Evolutionary conservation across 92 coral and sea anemone species (phyloP), one percentile per base, ranked within the genome.

Genomic region (Phenganax stokvisi): DNA sequence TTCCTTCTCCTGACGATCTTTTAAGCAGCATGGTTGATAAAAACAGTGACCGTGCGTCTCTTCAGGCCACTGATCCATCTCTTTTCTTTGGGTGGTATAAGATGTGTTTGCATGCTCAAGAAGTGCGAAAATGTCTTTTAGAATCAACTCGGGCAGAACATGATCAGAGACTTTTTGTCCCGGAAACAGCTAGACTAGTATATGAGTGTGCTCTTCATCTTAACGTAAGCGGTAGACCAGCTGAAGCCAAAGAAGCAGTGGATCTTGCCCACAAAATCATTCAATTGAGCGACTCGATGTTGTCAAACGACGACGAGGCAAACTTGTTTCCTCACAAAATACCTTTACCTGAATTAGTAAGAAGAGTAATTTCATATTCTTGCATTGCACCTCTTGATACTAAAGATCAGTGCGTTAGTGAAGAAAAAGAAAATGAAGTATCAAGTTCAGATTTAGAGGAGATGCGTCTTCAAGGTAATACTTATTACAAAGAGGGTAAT

Each of bases 191-290:
- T 31, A 68, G 76, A 16, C 16, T 83, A 20, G 17, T 83, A 0
- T 83, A 83, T 8, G 85, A 83, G 62, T 73, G 77, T 72, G 85
- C 85, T 11, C 54, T 83, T 8, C n/a, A 83, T 31, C 62, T 83
- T 11, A 51, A 75, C 51, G 86, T 44, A 0, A 53, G 56, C 58
- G 58, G 62, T 56, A 79, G 71, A 37, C 83, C 54, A 12, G 72
- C 67, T 15, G 78, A 84, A 70, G 87, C 87, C 13, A 84, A 68
- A 57, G 71, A 68, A 25, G 15, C 83, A 0, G 61, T 56, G 12
- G 30, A 75, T 29, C 25, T 75, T 37, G 73, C 47, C 2, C 47
- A 37, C 47, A 37, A 37, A 37, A 37, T 37, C 47, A 37, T 37
- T 37, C 47, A 0, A 37, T 37, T 37, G 47, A 37, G 47, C 47